Evolutionary conservation across 2,113 vertebrate species (phyloP).

Genomic region (Trogon melanurus): DNA sequence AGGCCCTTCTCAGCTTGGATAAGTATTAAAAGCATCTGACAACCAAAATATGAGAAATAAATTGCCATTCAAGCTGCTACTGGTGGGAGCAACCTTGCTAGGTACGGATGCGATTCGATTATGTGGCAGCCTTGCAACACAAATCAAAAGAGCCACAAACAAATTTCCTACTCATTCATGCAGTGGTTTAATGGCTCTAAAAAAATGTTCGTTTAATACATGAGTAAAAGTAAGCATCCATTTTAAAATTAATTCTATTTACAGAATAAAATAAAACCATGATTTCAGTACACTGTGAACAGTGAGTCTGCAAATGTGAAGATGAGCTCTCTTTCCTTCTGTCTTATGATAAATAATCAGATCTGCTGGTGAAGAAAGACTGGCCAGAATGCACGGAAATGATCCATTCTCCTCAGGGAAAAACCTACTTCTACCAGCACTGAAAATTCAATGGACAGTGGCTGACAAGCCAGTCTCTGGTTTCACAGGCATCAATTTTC

Average conservation of each 20-base stretch:
- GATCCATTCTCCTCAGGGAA: not conserved
- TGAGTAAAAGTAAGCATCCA: not conserved
- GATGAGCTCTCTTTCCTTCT: not conserved
- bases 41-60: not conserved
- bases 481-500: not conserved
- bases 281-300: not conserved
- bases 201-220: not conserved
- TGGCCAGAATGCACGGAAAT: not conserved
- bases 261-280: not conserved
- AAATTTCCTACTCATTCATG: not conserved
- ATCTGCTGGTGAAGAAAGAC: not conserved
- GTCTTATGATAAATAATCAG: not conserved
- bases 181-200: not conserved
- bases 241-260: not conserved
- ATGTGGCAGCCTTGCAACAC: not conserved
- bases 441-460: not conserved
- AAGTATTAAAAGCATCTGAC: not conserved
- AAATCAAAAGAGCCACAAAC: not conserved
- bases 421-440: not conserved
- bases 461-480: not conserved
- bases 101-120: not conserved
- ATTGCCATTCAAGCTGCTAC: not conserved
- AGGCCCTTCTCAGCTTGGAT: not conserved
- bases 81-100: not conserved
- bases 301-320: not conserved